A percentile compares a stretch with the other conserved stretches of the same genome.
phyloP scores from a whole-genome alignment of 2,797 vertebrate genomes.

The Pseudochirops cupreus region DNA sequence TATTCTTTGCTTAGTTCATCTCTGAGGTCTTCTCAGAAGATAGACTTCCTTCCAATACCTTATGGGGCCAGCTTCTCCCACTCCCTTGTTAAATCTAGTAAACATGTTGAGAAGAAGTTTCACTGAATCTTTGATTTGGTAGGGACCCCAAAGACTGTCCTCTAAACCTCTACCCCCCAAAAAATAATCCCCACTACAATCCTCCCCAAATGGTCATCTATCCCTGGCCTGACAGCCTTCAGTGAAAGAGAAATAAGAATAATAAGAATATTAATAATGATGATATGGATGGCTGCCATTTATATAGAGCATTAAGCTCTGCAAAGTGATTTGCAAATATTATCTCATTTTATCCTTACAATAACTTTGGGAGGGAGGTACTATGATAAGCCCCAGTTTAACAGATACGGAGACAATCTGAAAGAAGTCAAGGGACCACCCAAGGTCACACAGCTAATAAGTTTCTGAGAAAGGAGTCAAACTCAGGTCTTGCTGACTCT shows the following conservation, averaged over 20 bases:
- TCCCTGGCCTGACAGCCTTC: neutral
- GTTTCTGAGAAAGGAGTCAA: neutral
- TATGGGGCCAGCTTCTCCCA: neutral
- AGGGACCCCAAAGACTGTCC: neutral
- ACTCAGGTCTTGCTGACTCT: neutral
- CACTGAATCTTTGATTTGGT: neutral
- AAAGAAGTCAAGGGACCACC: no score
- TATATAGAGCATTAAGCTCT: neutral
- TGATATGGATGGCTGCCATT: neutral
- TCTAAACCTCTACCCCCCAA: neutral
- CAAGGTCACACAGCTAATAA: neutral
- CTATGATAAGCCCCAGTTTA: neutral
- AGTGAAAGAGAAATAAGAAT: neutral
- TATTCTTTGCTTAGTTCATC: neutral
- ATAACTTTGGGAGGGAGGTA: neutral
- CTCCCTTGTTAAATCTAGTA: neutral
- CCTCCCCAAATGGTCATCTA: neutral
- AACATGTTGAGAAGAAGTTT: neutral
- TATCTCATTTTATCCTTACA: neutral
- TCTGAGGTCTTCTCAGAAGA: neutral
- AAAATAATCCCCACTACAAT: neutral
- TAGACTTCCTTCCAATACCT: neutral
- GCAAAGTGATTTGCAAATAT: neutral
- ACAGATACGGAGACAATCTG: neutral
- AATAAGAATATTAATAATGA: neutral